Conservation (phyloP, 2,888 invertebrate genomes). For the Tetrapedia diversipes region DNA sequence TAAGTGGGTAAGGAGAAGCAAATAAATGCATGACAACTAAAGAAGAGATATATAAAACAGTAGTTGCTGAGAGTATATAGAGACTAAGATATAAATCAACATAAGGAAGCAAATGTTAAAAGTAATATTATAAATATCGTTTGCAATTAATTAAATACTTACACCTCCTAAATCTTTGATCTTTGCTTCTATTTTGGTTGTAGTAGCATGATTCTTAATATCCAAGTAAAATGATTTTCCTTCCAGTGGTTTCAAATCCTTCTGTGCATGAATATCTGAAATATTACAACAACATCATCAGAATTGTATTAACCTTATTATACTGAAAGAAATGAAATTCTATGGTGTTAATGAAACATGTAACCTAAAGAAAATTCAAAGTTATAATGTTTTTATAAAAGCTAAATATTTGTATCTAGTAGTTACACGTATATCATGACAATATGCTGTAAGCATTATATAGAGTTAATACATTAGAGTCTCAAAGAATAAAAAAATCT, state of each 20-base stretch:
- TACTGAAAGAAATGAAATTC: background rate
- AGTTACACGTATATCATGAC: too few species aligned
- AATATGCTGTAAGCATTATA: slow-evolving; percentile 4
- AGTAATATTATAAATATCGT: slow-evolving; percentile 7
- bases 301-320: background rate
- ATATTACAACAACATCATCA: slow-evolving; percentile 39
- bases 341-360: background rate
- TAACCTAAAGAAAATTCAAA: background rate
- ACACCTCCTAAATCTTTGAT: slow-evolving; percentile 90
- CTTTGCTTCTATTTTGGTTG: slow-evolving; percentile 87
- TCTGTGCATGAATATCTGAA: slow-evolving; percentile 79
- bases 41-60: background rate
- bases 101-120: slow-evolving; percentile 30
- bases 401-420: too few species aligned
- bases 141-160: slow-evolving; percentile 73
- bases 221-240: slow-evolving; percentile 91
- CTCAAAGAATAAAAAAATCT: background rate
- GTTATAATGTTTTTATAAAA: background rate
- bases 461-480: background rate
- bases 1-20: background rate
- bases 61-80: slow-evolving; percentile 21
- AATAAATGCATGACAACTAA: background rate
- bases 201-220: slow-evolving; percentile 88
- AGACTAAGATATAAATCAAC: slow-evolving; percentile 37
- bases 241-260: slow-evolving; percentile 85